Evolutionary conservation across 1,140 invertebrate genomes (phyloP).

Genomic region (Contarinia nasturtii): DNA sequence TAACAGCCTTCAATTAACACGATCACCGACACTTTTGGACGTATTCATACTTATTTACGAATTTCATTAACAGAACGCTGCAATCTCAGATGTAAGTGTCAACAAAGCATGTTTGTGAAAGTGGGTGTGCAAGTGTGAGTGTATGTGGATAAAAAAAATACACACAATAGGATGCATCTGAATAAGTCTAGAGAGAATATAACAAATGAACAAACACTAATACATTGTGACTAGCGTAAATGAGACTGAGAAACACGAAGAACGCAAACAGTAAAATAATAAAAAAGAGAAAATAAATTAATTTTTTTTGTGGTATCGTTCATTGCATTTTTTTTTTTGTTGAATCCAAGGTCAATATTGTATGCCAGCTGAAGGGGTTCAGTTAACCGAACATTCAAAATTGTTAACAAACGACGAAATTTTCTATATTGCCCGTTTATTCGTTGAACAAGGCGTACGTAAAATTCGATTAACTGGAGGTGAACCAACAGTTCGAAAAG

Average conservation of each 20-base stretch:
- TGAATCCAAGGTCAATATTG: slow-evolving; percentile 64
- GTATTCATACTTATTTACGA: slow-evolving; percentile 79
- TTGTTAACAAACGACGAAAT: slow-evolving; percentile 78
- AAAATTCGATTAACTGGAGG: slow-evolving; percentile 94
- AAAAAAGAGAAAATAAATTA: neutral
- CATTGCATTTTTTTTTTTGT: neutral
- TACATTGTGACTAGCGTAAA: too few relatives aligned
- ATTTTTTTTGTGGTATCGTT: slow-evolving; percentile 1
- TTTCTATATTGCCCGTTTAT: slow-evolving; percentile 54
- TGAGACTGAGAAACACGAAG: too few relatives aligned
- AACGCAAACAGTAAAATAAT: too few relatives aligned
- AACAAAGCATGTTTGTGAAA: neutral
- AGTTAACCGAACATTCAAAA: slow-evolving; percentile 48
- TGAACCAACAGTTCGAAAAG: slow-evolving; percentile 80
- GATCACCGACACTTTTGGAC: slow-evolving; percentile 65
- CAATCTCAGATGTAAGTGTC: slow-evolving; percentile 79
- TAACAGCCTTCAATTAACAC: slow-evolving; percentile 15
- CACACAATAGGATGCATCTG: slow-evolving; percentile 6
- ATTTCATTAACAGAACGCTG: slow-evolving; percentile 93
- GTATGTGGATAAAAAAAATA: slow-evolving; percentile 5
- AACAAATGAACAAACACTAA: slow-evolving; percentile 1
- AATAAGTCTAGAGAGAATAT: slow-evolving; percentile 2
- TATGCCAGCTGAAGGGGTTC: slow-evolving; percentile 89
- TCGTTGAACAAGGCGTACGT: slow-evolving; percentile 72
- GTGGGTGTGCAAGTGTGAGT: too few relatives aligned